Conservation (phyloP, 2,113 vertebrate genomes). For the Chloropsis hardwickii region DNA sequence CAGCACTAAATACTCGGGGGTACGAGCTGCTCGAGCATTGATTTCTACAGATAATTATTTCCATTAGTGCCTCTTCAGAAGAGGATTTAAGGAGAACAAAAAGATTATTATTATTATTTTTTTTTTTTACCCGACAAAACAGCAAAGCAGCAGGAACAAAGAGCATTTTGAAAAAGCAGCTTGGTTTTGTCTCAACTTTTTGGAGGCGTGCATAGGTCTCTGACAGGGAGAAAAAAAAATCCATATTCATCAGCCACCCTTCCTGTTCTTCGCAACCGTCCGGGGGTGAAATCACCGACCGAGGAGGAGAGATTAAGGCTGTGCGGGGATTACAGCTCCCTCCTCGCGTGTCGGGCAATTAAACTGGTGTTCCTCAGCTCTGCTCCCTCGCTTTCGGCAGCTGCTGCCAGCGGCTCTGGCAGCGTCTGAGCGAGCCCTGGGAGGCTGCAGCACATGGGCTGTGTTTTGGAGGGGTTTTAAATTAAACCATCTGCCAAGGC, state of each 20-base stretch:
- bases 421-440: not conserved
- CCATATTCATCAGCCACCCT: accelerated
- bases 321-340: not conserved
- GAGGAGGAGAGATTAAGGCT: not conserved
- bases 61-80: not conserved
- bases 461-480: not conserved
- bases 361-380: not conserved
- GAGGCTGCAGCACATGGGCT: not conserved
- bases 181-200: not conserved
- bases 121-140: not conserved
- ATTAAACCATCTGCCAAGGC: not conserved
- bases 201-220: accelerated
- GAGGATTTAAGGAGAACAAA: not conserved
- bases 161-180: not conserved
- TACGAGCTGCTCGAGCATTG: not conserved
- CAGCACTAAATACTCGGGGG: not conserved
- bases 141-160: not conserved
- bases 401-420: not conserved
- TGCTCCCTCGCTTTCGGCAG: not conserved
- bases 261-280: accelerated
- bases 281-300: accelerated
- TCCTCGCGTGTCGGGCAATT: accelerated
- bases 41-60: not conserved
- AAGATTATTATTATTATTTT: too few species aligned
- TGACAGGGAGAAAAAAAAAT: not conserved